Conservation (phyloP, 2,888 invertebrate genomes). For the Galeopsomyia nigrocyanea region DNA sequence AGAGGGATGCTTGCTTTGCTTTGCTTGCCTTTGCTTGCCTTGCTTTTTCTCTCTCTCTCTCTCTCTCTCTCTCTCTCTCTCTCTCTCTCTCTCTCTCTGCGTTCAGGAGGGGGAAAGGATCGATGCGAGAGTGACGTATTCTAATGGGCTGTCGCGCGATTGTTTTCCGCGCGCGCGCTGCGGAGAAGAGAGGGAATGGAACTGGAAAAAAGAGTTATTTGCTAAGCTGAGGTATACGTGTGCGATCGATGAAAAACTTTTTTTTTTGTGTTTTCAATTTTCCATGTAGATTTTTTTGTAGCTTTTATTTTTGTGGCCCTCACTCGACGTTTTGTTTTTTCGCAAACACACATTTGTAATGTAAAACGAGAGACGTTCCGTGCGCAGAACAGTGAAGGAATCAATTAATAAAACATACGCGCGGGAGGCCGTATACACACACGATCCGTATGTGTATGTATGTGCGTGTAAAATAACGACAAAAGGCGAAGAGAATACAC, state of each 20-base stretch:
- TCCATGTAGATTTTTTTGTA: too few relatives aligned
- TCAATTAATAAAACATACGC: not conserved
- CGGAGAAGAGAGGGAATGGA: conserved; percentile 15
- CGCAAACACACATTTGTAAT: too few relatives aligned
- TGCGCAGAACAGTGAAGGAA: not conserved
- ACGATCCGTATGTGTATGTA: too few relatives aligned
- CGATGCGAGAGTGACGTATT: conserved; percentile 55
- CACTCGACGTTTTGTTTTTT: too few relatives aligned
- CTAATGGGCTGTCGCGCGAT: conserved; percentile 53
- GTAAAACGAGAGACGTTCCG: not conserved
- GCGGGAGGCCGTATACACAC: too few relatives aligned
- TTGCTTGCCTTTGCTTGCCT: not conserved
- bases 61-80: too few relatives aligned
- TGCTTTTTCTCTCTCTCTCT: too few relatives aligned
- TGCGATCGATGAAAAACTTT: not conserved
- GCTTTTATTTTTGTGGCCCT: too few relatives aligned
- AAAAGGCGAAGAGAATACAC: too few relatives aligned
- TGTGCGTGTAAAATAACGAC: too few relatives aligned
- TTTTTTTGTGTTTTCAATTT: too few relatives aligned
- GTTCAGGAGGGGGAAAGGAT: conserved; percentile 6
- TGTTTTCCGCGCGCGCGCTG: conserved; percentile 21
- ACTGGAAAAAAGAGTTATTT: conserved; percentile 26
- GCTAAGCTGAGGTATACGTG: conserved; percentile 10
- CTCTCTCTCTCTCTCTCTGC: conserved; percentile 12
- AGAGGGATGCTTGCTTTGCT: conserved; percentile 3